phyloP scores from a whole-genome alignment of 2,888 invertebrate species.

The Aradus depressus region DNA sequence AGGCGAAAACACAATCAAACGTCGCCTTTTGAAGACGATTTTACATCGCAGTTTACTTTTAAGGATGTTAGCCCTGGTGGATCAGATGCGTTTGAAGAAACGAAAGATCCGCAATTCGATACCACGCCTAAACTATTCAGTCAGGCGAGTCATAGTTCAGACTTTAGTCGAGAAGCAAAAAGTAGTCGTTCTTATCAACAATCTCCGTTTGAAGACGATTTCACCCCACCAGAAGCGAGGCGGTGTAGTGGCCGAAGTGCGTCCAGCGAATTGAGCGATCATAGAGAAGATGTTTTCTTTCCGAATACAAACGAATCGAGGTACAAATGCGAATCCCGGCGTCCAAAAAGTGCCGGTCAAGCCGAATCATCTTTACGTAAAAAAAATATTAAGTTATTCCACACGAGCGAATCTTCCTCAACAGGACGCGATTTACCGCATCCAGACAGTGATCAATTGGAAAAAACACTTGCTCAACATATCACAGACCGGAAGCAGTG shows the following conservation, averaged over 20 bases:
- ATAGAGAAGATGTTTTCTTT: conserved; percentile 29
- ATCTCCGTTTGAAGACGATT: conserved; percentile 59
- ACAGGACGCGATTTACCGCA: conserved; percentile 4
- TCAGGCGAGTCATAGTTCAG: conserved; percentile 16
- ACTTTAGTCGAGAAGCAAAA: conserved; percentile 21
- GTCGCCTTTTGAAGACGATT: conserved; percentile 52
- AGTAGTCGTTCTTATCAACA: conserved; percentile 34
- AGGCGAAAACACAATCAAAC: conserved; percentile 30
- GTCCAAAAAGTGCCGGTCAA: conserved; percentile 24
- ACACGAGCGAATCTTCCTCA: conserved; percentile 1
- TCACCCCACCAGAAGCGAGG: conserved; percentile 41
- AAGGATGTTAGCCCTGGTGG: conserved; percentile 33
- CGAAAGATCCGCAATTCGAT: conserved; percentile 22
- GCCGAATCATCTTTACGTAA: conserved; percentile 18
- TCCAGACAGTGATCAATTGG: conserved; percentile 11
- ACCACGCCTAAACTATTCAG: conserved; percentile 16
- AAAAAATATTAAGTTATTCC: conserved; percentile 10
- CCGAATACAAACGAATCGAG: conserved; percentile 18
- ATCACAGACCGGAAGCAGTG: conserved; percentile 12
- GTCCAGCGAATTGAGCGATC: conserved; percentile 33
- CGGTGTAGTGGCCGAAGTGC: conserved; percentile 32
- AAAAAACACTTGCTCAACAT: conserved; percentile 16
- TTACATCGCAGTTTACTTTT: conserved; percentile 41
- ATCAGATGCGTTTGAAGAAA: conserved; percentile 28
- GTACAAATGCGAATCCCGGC: conserved; percentile 7